Conservation (phyloP, 2,797 vertebrate species). For the Amphiprion clarkii region DNA sequence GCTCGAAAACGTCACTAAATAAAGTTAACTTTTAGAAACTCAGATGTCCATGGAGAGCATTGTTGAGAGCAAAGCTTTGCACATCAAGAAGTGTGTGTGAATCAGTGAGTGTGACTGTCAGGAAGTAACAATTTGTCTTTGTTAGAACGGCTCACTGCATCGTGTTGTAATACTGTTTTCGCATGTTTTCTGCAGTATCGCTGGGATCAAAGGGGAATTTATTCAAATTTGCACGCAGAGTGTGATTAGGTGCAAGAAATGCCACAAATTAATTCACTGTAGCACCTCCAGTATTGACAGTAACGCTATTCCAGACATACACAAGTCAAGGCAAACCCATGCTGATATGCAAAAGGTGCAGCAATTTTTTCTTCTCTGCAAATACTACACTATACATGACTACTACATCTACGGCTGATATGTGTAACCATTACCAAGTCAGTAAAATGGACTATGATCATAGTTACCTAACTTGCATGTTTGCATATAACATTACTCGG, state of each 20-base stretch:
- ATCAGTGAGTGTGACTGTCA: constrained; percentile 32
- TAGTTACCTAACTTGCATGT: neutral
- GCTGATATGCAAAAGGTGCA: neutral
- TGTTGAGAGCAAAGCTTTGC: neutral
- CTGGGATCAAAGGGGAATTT: neutral
- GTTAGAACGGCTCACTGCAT: neutral
- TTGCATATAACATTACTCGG: constrained; percentile 5
- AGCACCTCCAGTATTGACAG: neutral
- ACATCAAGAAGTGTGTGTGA: constrained; percentile 18
- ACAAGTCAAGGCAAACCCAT: neutral
- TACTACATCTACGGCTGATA: neutral
- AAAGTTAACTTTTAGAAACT: constrained; percentile 18
- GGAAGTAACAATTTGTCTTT: constrained; percentile 13
- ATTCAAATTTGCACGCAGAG: neutral
- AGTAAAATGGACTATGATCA: neutral
- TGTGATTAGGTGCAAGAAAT: no score
- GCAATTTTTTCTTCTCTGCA: constrained; percentile 30
- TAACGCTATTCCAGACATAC: neutral
- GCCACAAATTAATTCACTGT: neutral
- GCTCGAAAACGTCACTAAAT: neutral
- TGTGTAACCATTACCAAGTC: constrained; percentile 9
- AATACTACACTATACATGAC: constrained; percentile 43
- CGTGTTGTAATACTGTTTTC: neutral
- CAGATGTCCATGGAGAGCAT: constrained; percentile 1
- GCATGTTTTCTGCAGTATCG: neutral